phyloP scores from a whole-genome alignment of 1,140 invertebrate genomes.

The Telenomus remus region DNA sequence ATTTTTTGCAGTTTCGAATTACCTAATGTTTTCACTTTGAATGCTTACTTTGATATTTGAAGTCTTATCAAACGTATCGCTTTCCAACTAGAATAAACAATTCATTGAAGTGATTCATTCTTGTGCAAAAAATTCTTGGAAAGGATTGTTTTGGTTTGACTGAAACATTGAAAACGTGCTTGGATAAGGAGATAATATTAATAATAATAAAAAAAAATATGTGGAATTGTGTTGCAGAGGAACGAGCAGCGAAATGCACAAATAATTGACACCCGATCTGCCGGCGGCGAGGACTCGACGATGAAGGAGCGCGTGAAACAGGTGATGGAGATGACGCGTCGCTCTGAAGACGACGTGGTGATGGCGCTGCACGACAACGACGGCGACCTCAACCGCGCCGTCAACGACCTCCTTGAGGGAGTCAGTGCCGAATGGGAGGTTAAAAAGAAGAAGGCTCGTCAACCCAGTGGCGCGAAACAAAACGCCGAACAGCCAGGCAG shows the following conservation, averaged over 20 bases:
- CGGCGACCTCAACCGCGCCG: constrained; percentile 84
- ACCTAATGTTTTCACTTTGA: no score
- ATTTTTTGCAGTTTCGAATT: background rate
- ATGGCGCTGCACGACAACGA: constrained; percentile 89
- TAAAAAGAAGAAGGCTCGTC: constrained; percentile 90
- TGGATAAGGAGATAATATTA: no score
- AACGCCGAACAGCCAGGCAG: constrained; percentile 65
- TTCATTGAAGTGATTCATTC: no score
- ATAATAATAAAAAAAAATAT: no score
- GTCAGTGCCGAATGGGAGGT: constrained; percentile 77
- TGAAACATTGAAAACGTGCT: no score
- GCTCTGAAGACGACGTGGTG: constrained; percentile 87
- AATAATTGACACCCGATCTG: constrained; percentile 80
- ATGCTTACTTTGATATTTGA: no score
- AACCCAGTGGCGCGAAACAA: constrained; percentile 75
- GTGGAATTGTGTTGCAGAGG: no score
- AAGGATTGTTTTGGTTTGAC: no score
- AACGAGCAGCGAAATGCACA: constrained; percentile 78
- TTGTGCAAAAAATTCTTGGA: no score
- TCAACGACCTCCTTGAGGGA: constrained; percentile 85
- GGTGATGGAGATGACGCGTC: constrained; percentile 87
- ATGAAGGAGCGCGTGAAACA: constrained; percentile 84
- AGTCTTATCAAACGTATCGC: no score
- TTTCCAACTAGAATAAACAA: no score
- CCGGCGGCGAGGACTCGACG: constrained; percentile 79